phyloP scores from a whole-genome alignment of 2,113 vertebrate genomes.

The Numenius arquata region DNA sequence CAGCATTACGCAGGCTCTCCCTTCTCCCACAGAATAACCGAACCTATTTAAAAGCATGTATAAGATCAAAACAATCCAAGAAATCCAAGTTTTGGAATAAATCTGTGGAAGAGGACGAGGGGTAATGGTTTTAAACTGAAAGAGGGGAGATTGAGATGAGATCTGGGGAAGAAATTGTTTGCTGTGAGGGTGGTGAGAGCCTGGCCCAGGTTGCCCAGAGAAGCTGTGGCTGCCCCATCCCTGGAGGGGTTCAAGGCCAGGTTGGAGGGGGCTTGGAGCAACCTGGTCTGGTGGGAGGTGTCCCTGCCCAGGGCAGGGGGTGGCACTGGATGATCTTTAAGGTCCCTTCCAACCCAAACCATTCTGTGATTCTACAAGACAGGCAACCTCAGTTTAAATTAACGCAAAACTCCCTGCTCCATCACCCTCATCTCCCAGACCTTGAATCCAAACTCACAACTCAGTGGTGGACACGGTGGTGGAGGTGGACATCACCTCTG shows the following conservation, averaged over 20 bases:
- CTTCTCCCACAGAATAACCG: background rate
- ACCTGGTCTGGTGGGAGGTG: background rate
- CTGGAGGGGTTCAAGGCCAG: background rate
- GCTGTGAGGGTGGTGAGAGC: background rate
- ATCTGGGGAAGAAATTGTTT: background rate
- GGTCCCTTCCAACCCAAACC: background rate
- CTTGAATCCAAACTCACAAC: fast-evolving
- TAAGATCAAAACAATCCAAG: background rate
- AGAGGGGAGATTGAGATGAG: background rate
- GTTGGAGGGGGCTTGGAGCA: background rate
- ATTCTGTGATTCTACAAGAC: background rate
- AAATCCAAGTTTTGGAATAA: background rate
- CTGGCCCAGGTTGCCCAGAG: background rate
- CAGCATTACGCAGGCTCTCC: background rate
- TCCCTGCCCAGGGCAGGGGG: background rate
- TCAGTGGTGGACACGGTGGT: background rate
- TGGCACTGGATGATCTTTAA: background rate
- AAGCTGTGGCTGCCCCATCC: background rate
- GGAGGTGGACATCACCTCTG: background rate
- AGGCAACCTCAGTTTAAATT: fast-evolving
- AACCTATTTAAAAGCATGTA: fast-evolving
- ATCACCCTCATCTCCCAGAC: fast-evolving
- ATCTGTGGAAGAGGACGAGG: background rate
- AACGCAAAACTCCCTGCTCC: background rate
- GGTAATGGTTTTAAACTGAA: background rate